Evolutionary conservation across 2,113 vertebrate genomes (phyloP), one percentile per base, ranked within the genome.

Genomic region (Scomber scombrus): DNA sequence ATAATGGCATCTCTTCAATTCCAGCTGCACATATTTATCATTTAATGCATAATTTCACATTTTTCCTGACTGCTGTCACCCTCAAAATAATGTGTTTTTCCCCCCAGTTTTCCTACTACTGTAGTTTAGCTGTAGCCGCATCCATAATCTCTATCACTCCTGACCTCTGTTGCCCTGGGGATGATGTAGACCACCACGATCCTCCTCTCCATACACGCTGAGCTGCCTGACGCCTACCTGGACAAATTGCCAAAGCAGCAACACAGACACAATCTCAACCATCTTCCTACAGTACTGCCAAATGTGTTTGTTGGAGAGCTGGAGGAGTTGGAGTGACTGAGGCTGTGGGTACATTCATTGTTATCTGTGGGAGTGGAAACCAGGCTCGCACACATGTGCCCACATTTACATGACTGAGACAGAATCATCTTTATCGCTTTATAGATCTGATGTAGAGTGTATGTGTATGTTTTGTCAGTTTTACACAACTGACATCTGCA

Each of bases 141-240:
- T 76, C 18, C 1, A 40, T 6, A 4, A 1, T 50, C 45, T 29
- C 34, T 72, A 57, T 56, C 47, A 11, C 26, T 81, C 49, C 74
- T 65, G 61, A 19, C 47, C 18, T 75, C 49, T 29, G 29, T 55
- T 73, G 64, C 34, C 29, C 55, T 45, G 58, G 26, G 40, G 49
- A 56, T 52, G 56, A 70, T 23, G 55, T 4, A 66, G 58, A 79
- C 61, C 3, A 80, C 40, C 55, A 65, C 50, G 65, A 51, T 18
- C 66, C 31, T 72, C 69, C 63, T 72, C 23, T 26, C 12, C 26
- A 45, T 34, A 16, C 45, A 51, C 54, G 49, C 3, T 18, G 18
- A 69, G 54, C 47, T 70, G 67, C 67, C 62, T 80, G 51, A 23
- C 40, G 8, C 63, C 80, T 70, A 61, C 77, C 49, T 76, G 62